Conservation (phyloP, 2,888 invertebrate genomes). For the Cryptocheilus praepositus region DNA sequence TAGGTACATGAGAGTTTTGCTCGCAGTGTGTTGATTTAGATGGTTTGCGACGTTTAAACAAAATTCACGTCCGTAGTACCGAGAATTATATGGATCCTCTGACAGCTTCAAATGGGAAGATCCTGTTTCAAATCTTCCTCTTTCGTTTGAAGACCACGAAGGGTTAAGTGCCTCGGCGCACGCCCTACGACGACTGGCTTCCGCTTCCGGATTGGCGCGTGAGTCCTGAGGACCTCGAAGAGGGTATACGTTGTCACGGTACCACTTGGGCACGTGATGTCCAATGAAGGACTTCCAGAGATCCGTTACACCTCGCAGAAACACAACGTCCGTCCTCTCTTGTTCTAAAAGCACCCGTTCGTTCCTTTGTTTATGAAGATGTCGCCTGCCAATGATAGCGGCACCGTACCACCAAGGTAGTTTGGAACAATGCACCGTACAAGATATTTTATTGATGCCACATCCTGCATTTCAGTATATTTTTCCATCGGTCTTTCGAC, state of each 20-base stretch:
- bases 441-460: no score
- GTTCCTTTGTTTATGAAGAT: no score
- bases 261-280: conserved; percentile 72
- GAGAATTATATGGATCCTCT: not conserved
- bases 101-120: no score
- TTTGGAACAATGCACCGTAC: no score
- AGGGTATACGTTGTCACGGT: conserved; percentile 60
- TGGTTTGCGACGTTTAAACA: no score
- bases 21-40: conserved; percentile 22
- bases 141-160: conserved; percentile 49
- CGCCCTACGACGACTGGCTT: conserved; percentile 64
- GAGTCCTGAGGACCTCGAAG: conserved; percentile 61
- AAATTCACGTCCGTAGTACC: no score
- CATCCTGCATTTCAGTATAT: no score
- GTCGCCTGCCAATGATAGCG: no score
- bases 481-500: no score
- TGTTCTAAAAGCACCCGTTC: conserved; percentile 19
- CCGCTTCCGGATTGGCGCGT: conserved; percentile 73
- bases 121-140: conserved; percentile 22
- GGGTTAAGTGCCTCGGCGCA: conserved; percentile 64
- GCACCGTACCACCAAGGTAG: no score
- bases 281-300: conserved; percentile 58
- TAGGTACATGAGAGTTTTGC: conserved; percentile 15
- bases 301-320: conserved; percentile 53
- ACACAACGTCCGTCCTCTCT: conserved; percentile 45